Evolutionary conservation across 2,113 vertebrate genomes (phyloP).

Genomic region (Gasterosteus aculeatus): DNA sequence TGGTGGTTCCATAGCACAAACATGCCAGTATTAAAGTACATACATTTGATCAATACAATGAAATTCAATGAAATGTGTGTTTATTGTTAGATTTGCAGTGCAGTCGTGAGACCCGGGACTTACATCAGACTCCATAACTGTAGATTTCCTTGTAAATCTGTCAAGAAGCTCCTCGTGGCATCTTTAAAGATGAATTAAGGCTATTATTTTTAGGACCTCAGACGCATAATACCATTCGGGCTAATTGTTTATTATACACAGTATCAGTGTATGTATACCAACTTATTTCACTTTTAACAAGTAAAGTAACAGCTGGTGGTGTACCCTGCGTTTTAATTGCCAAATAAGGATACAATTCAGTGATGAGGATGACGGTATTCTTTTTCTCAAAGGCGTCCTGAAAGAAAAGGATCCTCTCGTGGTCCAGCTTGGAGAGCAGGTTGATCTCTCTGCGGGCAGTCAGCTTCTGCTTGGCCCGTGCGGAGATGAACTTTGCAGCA

Average conservation of each 20-base stretch:
- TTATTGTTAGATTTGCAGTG: background rate
- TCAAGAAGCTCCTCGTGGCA: slow-evolving; percentile 95
- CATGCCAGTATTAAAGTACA: background rate
- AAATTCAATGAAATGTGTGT: background rate
- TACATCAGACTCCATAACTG: slow-evolving; percentile 92
- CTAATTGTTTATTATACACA: background rate
- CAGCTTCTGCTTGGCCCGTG: slow-evolving; percentile 89
- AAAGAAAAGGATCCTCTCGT: slow-evolving; percentile 91
- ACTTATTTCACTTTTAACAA: background rate
- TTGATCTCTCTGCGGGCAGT: slow-evolving; percentile 88
- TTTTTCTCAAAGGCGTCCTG: slow-evolving; percentile 97
- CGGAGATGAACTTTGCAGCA: slow-evolving; percentile 94
- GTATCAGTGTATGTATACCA: background rate
- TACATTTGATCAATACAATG: background rate
- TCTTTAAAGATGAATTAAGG: slow-evolving; percentile 79
- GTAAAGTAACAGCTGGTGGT: background rate
- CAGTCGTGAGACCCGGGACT: slow-evolving; percentile 51
- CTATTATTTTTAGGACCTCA: background rate
- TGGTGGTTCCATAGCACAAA: slow-evolving; percentile 58
- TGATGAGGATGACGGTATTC: slow-evolving; percentile 89
- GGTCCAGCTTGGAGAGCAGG: slow-evolving; percentile 90
- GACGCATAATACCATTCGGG: background rate
- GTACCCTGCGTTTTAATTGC: background rate
- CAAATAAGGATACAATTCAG: slow-evolving; percentile 90
- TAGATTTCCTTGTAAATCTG: slow-evolving; percentile 88